A percentile compares a stretch with the other conserved stretches of the same genome.
phyloP scores from a whole-genome alignment of 1,140 invertebrate genomes.

The Orchestia grillus region DNA sequence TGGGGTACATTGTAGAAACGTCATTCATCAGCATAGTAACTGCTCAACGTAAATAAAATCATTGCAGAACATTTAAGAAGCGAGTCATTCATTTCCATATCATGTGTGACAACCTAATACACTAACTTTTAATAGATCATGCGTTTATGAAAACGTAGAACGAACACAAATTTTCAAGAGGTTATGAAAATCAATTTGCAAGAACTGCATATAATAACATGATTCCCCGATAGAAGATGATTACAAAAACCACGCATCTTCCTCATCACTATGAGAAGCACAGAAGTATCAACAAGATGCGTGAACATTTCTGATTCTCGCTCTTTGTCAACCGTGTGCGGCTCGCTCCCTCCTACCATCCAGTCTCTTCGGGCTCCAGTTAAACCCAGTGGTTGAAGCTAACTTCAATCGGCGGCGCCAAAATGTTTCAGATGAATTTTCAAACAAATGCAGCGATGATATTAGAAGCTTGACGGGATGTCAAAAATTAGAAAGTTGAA shows the following conservation, averaged over 20 bases:
- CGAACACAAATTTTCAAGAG: background rate
- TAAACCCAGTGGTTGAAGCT: background rate
- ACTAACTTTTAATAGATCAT: background rate
- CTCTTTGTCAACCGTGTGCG: background rate
- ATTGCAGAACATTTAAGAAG: background rate
- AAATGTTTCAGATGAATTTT: background rate
- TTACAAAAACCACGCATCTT: background rate
- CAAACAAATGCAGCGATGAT: background rate
- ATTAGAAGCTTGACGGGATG: background rate
- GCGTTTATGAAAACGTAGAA: background rate
- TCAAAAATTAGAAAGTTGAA: background rate
- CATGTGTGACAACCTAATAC: background rate
- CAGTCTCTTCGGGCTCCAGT: background rate
- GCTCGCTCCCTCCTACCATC: no score
- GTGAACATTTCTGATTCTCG: background rate
- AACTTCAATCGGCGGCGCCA: background rate
- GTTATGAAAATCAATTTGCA: background rate
- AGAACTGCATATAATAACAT: background rate
- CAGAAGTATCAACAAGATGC: background rate
- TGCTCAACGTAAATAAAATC: background rate
- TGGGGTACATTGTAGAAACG: background rate
- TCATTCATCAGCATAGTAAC: background rate
- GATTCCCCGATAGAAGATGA: background rate
- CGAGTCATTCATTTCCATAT: no score
- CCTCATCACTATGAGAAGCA: background rate